A percentile compares a stretch with the other conserved stretches of the same genome.
Evolutionary conservation across 2,113 vertebrate genomes (phyloP).

Genomic region (Scalopus aquaticus): DNA sequence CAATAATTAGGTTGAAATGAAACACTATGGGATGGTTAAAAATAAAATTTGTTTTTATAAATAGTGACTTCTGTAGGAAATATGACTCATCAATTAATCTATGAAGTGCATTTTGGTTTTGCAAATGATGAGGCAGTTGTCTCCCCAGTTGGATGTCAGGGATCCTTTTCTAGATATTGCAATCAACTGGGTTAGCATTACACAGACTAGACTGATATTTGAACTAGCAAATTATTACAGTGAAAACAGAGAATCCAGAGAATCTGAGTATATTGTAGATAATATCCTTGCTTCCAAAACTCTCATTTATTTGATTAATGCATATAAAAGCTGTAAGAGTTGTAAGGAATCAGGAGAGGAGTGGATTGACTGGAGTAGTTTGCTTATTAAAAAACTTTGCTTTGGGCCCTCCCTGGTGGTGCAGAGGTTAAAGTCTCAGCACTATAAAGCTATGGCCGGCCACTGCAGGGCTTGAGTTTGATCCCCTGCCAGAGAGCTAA

Average conservation of each 20-base stretch:
- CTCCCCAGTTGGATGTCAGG: background rate
- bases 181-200: background rate
- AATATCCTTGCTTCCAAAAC: background rate
- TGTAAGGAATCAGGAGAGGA: background rate
- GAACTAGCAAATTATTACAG: background rate
- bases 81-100: background rate
- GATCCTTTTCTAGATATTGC: background rate
- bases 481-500: no score
- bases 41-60: background rate
- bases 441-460: no score
- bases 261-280: background rate
- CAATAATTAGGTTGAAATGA: background rate
- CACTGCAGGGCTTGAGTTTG: no score
- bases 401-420: background rate
- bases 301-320: background rate
- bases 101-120: background rate
- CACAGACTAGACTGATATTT: background rate
- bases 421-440: no score
- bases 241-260: conserved; percentile 19
- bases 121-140: background rate
- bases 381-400: background rate
- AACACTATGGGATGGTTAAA: background rate
- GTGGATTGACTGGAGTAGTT: background rate
- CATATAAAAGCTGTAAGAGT: background rate
- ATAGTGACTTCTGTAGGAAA: conserved; percentile 22